These are phyloP conservation scores for Rotaria socialis DNA, from an alignment of 2,888 invertebrate genomes.

Conservation along the genomic window DNA sequence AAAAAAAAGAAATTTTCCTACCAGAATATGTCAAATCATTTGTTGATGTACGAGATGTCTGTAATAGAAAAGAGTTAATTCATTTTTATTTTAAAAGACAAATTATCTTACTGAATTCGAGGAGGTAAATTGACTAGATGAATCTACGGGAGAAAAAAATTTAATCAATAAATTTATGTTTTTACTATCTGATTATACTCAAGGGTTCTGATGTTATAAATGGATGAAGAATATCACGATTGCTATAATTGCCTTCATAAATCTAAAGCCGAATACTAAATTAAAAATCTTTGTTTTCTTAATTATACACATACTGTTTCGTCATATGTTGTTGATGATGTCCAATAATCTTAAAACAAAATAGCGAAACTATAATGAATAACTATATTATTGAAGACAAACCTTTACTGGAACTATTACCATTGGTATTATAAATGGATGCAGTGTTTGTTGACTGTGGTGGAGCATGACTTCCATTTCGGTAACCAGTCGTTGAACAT, in stretches of 20 bases:
- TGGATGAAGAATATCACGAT: conserved; percentile 36
- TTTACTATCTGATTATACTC: neutral
- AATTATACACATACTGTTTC: neutral
- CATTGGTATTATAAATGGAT: neutral
- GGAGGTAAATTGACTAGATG: neutral
- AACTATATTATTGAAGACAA: neutral
- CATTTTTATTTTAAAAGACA: neutral
- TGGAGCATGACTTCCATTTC: neutral
- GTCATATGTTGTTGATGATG: neutral
- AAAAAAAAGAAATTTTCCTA: neutral
- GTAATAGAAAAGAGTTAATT: neutral
- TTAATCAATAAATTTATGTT: neutral
- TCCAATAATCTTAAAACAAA: neutral
- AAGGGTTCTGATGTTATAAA: conserved; percentile 27
- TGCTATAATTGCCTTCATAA: neutral
- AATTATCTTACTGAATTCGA: neutral
- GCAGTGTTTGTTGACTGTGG: neutral
- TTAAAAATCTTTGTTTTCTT: neutral
- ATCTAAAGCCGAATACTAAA: neutral
- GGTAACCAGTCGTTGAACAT: neutral
- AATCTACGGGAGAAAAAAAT: neutral
- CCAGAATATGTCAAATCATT: neutral
- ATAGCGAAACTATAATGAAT: neutral
- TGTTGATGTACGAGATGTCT: neutral
- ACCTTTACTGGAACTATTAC: neutral